Evolutionary conservation across 2,888 invertebrate genomes (phyloP), one percentile per base, ranked within the genome.

Genomic region (Cyclophora punctaria): DNA sequence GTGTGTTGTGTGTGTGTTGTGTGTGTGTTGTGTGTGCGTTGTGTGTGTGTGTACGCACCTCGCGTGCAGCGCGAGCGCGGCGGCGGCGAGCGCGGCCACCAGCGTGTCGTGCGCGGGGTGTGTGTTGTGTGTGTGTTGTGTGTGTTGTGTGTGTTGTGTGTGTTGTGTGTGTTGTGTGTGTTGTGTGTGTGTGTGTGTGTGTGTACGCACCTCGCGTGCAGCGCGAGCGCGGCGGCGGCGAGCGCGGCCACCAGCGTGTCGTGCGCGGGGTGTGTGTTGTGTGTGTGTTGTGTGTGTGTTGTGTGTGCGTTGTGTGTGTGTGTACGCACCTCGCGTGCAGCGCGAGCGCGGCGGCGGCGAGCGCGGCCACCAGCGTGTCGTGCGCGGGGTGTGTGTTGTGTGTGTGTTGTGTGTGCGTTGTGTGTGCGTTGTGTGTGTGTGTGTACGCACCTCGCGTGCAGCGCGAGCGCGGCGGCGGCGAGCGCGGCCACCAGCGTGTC

Each of bases 31-130:
- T 20, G 20, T 20, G 20, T 20, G 20, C 37, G 34, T 45, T 42
- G 4, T 37, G 41, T n/a, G 33, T 44, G 37, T 4, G 33, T 20
- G 35, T 34, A 7, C 41, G 3, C 40, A 86, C 85, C 84, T 69
- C 77, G 77, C 82, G 53, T 76, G 80, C 52, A 80, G 60, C 4
- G 69, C 69, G 4, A 75, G 64, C 43, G 88, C 84, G 48, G 83
- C 83, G 35, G 84, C 83, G 0, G 67, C 58, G 7, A 81, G 66
- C 41, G 85, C 82, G 4, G 80, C 79, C n/a, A 77, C 63, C 55
- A 77, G 66, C 51, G 75, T 71, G 46, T 62, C 52, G 57, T 63
- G 75, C 49, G 73, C 72, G 48, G 41, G 60, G 43, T 46, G 55
- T n/a, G n/a, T n/a, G n/a, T n/a, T n/a, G n/a, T n/a, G 20, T 20